Conservation (phyloP, 2,113 vertebrate species). For the Condylura cristata region DNA sequence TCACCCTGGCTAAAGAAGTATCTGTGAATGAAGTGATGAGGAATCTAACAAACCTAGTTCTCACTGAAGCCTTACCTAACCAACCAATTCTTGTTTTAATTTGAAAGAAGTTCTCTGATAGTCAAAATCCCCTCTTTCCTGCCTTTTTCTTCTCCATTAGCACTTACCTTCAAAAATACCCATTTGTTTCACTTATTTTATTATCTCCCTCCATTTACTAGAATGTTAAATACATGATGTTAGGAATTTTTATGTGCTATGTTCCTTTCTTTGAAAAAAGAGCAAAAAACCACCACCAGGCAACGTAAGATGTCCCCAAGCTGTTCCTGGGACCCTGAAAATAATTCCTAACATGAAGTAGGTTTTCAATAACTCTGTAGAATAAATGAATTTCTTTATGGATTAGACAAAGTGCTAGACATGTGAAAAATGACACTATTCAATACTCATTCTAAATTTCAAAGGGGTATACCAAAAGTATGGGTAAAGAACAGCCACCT, state of each 20-base stretch:
- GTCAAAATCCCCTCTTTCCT: not conserved
- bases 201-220: constrained; percentile 14
- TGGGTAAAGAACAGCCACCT: not conserved
- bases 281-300: too few species aligned
- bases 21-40: not conserved
- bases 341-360: not conserved
- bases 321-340: constrained; percentile 29
- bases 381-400: constrained; percentile 17
- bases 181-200: not conserved
- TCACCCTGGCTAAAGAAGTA: not conserved
- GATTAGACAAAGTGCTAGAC: not conserved
- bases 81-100: constrained; percentile 20
- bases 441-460: constrained; percentile 8
- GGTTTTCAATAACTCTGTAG: not conserved
- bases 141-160: constrained; percentile 1
- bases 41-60: not conserved
- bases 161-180: not conserved
- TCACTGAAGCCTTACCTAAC: not conserved
- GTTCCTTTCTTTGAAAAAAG: too few species aligned
- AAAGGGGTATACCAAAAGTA: not conserved
- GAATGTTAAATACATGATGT: not conserved
- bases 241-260: not conserved
- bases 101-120: constrained; percentile 15
- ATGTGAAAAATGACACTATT: not conserved
- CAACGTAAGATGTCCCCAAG: too few species aligned